Percentiles rank a stretch among this genome's conserved stretches.
Conservation (phyloP, 2,113 vertebrate species). For the Pipa parva region DNA sequence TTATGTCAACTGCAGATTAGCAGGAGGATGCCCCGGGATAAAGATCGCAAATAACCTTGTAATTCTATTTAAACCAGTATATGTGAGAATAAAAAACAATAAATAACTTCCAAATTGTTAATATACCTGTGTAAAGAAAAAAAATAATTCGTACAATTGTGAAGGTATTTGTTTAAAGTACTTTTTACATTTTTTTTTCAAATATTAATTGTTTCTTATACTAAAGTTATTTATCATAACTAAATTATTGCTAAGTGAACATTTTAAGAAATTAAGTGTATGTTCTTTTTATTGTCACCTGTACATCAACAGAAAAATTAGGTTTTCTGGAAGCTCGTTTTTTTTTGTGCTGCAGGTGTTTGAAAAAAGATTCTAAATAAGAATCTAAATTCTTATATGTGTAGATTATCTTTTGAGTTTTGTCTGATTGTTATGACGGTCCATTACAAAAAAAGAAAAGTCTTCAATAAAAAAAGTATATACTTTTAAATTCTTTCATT, state of each 20-base stretch:
- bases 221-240: slow-evolving; percentile 63
- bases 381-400: slow-evolving; percentile 47
- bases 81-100: no score
- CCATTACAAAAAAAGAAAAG: slow-evolving; percentile 43
- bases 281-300: slow-evolving; percentile 47
- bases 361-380: slow-evolving; percentile 43
- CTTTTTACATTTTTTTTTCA: slow-evolving; percentile 64
- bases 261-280: slow-evolving; percentile 47
- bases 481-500: slow-evolving; percentile 17
- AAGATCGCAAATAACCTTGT: no score
- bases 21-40: no score
- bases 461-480: slow-evolving; percentile 50
- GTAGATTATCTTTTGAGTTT: slow-evolving; percentile 53
- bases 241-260: slow-evolving; percentile 64
- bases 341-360: slow-evolving; percentile 47
- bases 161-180: slow-evolving; percentile 68
- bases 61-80: no score
- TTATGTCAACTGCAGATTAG: no score
- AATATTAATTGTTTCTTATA: slow-evolving; percentile 80
- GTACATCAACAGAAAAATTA: slow-evolving; percentile 40
- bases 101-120: slow-evolving; percentile 47
- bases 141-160: slow-evolving; percentile 55
- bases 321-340: slow-evolving; percentile 50
- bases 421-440: slow-evolving; percentile 51
- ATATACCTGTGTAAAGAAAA: slow-evolving; percentile 64